Evolutionary conservation across 1,140 invertebrate species (phyloP).

Genomic region (Cydia amplana): DNA sequence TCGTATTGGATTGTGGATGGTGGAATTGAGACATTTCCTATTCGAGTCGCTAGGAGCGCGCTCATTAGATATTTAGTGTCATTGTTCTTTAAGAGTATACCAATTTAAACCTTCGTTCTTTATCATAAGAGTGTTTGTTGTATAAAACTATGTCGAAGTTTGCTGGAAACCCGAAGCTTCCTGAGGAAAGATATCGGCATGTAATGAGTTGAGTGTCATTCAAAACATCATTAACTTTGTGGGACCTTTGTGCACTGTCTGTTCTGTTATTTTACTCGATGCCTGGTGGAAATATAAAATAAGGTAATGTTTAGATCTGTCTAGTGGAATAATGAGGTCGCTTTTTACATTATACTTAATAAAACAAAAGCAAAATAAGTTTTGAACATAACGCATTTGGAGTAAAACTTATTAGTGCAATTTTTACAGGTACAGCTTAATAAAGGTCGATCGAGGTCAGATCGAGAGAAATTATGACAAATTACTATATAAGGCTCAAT

Average conservation of each 20-base stretch:
- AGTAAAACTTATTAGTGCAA: no score
- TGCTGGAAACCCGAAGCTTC: slow-evolving; percentile 45
- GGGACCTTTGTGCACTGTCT: not conserved
- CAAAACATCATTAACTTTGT: slow-evolving; percentile 70
- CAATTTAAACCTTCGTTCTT: slow-evolving; percentile 35
- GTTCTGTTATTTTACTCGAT: not conserved
- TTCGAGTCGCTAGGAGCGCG: slow-evolving; percentile 44
- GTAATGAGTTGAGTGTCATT: slow-evolving; percentile 74
- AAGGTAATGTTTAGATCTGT: not conserved
- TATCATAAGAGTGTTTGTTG: not conserved
- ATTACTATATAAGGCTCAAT: no score
- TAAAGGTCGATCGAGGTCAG: no score
- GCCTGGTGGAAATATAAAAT: not conserved
- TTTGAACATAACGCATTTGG: no score
- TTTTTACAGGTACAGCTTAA: no score
- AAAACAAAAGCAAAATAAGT: no score
- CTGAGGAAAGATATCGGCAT: slow-evolving; percentile 68
- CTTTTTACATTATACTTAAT: no score
- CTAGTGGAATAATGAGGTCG: no score
- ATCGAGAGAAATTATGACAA: no score
- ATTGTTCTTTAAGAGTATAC: slow-evolving; percentile 40
- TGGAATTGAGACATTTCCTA: slow-evolving; percentile 48
- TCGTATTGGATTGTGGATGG: slow-evolving; percentile 18
- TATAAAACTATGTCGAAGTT: slow-evolving; percentile 15
- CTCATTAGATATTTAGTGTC: slow-evolving; percentile 68